Base-by-base conservation (phyloP, 2,797 vertebrate genomes). In the Alosa sapidissima region DNA sequence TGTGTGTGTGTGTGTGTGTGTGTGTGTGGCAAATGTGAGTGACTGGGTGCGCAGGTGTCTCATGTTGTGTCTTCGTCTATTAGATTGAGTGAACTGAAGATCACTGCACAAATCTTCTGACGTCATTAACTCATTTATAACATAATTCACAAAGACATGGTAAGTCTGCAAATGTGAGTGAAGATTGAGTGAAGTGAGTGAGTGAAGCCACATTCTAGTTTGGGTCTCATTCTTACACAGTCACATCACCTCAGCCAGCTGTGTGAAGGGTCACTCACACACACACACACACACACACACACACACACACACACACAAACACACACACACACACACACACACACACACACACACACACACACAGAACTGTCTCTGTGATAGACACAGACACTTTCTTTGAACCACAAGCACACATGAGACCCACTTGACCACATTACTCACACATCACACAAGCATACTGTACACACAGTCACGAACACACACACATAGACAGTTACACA, bases 201-300 rank as follows among this genome's bases (percentile, higher is more conserved):
- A 28, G 28, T 28, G 28, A 28, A 2, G 68, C 68, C 68, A 19
- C 1, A 36, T 72, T 72, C 33, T 41, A 41, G 33, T 16, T 41
- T 33, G 68, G 36, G 41, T 72, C 14, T 6, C 36, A 75, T 75
- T 75, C 33, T 75, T 41, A 5, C 33, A 75, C 68, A 75, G 14
- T 75, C 33, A 14, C 68, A 75, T 75, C 14, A 60, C 47, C 84
- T 85, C 81, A 87, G 88, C 85, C 90, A 92, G 92, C 91, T 94
- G 92, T 87, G 88, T 85, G 90, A 90, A 92, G 91, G 92, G 88
- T 93, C 91, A 93, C 83, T 85, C 62, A 86, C 86, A 83, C 84
- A 81, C 86, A 78, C 48, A 86, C 84, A 81, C 86, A 78, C 48
- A 86, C 84, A 86, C 45, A 83, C 81, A 84, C 36, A 84, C 86